These are phyloP conservation scores for Zaprionus tsacasi DNA, from an alignment of 1,140 invertebrate species.

Conservation along the genomic window DNA sequence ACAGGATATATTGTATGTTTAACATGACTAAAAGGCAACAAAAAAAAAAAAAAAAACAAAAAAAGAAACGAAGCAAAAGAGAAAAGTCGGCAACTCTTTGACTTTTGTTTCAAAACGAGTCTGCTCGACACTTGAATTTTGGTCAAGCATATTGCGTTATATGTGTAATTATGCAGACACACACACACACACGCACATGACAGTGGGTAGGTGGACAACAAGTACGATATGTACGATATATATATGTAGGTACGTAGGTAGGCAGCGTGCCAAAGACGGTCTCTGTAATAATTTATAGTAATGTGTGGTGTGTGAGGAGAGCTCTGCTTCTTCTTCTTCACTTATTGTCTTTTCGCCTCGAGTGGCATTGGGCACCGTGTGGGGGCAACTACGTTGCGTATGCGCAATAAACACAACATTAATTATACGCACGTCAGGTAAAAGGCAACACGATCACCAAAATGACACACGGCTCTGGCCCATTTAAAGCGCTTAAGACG, in stretches of 20 bases:
- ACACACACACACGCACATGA: conserved; percentile 29
- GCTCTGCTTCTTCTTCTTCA: conserved; percentile 30
- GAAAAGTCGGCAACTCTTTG: conserved; percentile 63
- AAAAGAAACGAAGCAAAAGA: conserved; percentile 38
- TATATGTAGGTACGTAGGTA: conserved; percentile 21
- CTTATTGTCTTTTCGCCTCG: conserved; percentile 47
- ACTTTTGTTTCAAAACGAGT: conserved; percentile 73
- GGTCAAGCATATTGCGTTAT: conserved; percentile 72
- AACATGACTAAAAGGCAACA: background rate
- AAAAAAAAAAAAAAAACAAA: conserved; percentile 29
- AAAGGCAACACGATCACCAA: conserved; percentile 54
- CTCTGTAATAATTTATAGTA: conserved; percentile 49
- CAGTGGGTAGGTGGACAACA: conserved; percentile 65
- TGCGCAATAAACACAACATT: conserved; percentile 68
- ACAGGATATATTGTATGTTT: background rate
- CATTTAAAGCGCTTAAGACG: conserved; percentile 50
- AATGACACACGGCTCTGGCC: conserved; percentile 53
- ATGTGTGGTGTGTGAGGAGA: conserved; percentile 15
- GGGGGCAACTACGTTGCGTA: conserved; percentile 55
- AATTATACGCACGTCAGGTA: conserved; percentile 61
- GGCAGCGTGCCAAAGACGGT: conserved; percentile 28
- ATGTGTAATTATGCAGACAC: conserved; percentile 44
- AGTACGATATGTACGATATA: no score
- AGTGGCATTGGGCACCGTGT: background rate
- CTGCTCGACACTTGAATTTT: conserved; percentile 70